A percentile compares a stretch with the other conserved stretches of the same genome.
phyloP scores from a whole-genome alignment of 1,140 invertebrate genomes.

The Diabrotica virgifera region DNA sequence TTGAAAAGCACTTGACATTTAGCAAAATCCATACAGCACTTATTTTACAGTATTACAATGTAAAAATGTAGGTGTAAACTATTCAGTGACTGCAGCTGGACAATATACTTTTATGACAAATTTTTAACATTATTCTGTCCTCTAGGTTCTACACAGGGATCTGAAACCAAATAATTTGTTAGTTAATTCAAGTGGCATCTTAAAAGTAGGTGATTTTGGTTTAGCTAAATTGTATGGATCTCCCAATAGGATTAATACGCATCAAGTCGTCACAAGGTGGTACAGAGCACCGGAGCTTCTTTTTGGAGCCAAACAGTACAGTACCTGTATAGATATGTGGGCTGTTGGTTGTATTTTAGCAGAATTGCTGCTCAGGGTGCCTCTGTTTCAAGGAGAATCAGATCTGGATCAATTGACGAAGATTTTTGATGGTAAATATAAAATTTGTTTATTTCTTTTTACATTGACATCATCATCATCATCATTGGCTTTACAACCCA shows the following conservation, averaged over 20 bases:
- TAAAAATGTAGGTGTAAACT: too few relatives aligned
- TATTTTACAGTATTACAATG: too few relatives aligned
- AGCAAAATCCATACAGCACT: too few relatives aligned
- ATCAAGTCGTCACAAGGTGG: constrained; percentile 97
- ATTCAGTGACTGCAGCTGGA: too few relatives aligned
- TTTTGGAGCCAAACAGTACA: constrained; percentile 93
- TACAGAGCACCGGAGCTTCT: constrained; percentile 92
- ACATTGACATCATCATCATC: too few relatives aligned
- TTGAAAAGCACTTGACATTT: too few relatives aligned
- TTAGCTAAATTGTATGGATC: constrained; percentile 96
- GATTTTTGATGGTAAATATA: constrained; percentile 71
- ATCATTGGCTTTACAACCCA: too few relatives aligned
- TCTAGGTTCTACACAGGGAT: constrained; percentile 80
- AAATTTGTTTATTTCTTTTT: neutral
- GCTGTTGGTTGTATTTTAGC: constrained; percentile 97
- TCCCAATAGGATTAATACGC: constrained; percentile 93
- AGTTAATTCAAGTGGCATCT: constrained; percentile 85
- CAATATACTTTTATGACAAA: too few relatives aligned
- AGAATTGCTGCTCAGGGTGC: constrained; percentile 86
- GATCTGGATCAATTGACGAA: constrained; percentile 94
- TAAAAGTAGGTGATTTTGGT: constrained; percentile 99
- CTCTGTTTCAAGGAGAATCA: constrained; percentile 94
- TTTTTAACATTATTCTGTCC: neutral
- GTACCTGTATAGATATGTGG: constrained; percentile 98
- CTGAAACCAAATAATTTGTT: constrained; percentile 98